Base-by-base conservation (phyloP, 2,113 vertebrate genomes). In the Pipa parva region DNA sequence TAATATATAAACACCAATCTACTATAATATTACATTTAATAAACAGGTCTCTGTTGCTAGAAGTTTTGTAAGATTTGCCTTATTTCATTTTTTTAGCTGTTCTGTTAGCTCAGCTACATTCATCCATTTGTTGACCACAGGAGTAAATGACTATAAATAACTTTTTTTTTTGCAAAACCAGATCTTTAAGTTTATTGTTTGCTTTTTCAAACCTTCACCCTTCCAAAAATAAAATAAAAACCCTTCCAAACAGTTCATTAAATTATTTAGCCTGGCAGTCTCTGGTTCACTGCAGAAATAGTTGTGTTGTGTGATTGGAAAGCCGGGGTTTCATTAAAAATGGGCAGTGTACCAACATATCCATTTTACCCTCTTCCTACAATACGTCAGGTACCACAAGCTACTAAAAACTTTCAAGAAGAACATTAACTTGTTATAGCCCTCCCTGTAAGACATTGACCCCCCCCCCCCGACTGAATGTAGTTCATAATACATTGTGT, bases 261-360 rank as follows among this genome's bases (percentile, higher is more conserved):
- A 49, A 49, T 20, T 49, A 49, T 21, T 49, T 49, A 49, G 21
- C 46, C 46, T 49, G 46, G 46, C 46, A 49, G 22, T 5, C 12
- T 49, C 21, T 49, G 18, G 18, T 7, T 22, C 22, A 13, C 46
- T 10, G 46, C 46, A 49, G 46, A 49, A 49, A 49, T 7, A 22
- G 46, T 49, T 49, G 46, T 49, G 46, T 24, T 49, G 46, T 49
- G 22, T 49, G 46, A 49, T 49, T 49, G 46, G 46, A 20, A 22
- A 24, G 21, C 8, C 21, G 46, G 46, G 46, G 21, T 49, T 49
- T 49, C 46, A 49, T 49, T 49, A 49, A 49, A 20, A 22, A 20
- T 49, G 46, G 46, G 46, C 46, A 49, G 12, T 49, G 46, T 21
- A 49, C 46, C 46, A 49, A 49, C 46, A 49, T 12, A 49, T 49